These are phyloP conservation scores for Mylabris phalerata DNA, from an alignment of 1,140 invertebrate species.

Conservation along the genomic window DNA sequence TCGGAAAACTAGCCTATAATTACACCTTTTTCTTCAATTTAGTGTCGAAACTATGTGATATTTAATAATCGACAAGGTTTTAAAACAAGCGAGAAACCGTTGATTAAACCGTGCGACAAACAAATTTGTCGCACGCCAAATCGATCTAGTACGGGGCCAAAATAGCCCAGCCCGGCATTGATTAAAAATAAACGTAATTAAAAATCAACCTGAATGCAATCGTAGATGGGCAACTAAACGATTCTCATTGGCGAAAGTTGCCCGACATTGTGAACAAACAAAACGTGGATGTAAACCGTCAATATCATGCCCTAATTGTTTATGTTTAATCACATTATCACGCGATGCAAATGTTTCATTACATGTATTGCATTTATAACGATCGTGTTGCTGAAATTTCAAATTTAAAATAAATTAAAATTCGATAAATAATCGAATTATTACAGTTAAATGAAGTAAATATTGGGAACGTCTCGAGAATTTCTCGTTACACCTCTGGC, in stretches of 20 bases:
- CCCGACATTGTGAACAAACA: conserved; percentile 15
- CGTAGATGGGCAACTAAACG: conserved; percentile 25
- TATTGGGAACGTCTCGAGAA: conserved; percentile 42
- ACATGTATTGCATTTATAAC: conserved; percentile 40
- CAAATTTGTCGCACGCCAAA: too few relatives aligned
- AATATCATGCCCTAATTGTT: conserved; percentile 17
- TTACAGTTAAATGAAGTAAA: conserved; percentile 36
- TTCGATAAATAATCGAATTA: too few relatives aligned
- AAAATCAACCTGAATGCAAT: conserved; percentile 18
- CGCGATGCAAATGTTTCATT: conserved; percentile 40
- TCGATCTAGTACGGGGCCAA: too few relatives aligned
- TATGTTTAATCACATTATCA: conserved; percentile 29
- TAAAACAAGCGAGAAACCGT: too few relatives aligned
- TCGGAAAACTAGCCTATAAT: too few relatives aligned
- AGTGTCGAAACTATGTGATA: too few relatives aligned
- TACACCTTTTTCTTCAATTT: too few relatives aligned
- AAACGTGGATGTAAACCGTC: conserved; percentile 18
- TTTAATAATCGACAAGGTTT: too few relatives aligned
- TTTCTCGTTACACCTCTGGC: conserved; percentile 37
- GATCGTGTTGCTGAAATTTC: conserved; percentile 38
- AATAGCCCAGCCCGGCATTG: too few relatives aligned
- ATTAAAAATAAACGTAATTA: too few relatives aligned
- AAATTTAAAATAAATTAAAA: too few relatives aligned
- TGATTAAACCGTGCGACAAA: too few relatives aligned
- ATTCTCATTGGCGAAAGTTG: conserved; percentile 31